Percentiles rank a stretch among this genome's conserved stretches.
These are phyloP conservation scores for Lasaia peninsularis DNA, from an alignment of 1,140 invertebrate genomes.

Conservation along the genomic window DNA sequence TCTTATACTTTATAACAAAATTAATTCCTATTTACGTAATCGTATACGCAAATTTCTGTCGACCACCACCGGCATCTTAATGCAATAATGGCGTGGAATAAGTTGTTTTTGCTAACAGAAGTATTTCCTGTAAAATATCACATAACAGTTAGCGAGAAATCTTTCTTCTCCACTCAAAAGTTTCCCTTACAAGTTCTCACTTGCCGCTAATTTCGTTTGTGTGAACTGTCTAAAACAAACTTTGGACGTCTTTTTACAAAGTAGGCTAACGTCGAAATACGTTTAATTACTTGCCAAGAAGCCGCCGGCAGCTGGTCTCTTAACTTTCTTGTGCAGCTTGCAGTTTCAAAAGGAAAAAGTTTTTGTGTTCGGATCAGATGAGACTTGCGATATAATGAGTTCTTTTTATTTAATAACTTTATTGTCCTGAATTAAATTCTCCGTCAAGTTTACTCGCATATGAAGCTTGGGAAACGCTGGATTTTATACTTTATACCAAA, in stretches of 20 bases:
- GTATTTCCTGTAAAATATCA: background rate
- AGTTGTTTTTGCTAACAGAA: background rate
- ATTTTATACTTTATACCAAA: too few species aligned
- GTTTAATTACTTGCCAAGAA: conserved; percentile 61
- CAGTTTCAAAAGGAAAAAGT: conserved; percentile 43
- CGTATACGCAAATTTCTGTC: too few species aligned
- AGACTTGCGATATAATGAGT: conserved; percentile 24
- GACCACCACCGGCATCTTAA: too few species aligned
- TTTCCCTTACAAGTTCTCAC: conserved; percentile 22
- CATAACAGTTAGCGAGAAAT: conserved; percentile 14
- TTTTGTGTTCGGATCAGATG: conserved; percentile 36
- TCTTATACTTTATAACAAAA: too few species aligned
- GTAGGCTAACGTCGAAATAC: conserved; percentile 43
- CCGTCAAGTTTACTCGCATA: background rate
- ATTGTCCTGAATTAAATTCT: conserved; percentile 4
- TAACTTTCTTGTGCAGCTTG: conserved; percentile 47
- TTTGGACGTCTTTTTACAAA: conserved; percentile 34
- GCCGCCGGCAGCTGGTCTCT: conserved; percentile 43
- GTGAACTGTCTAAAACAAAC: conserved; percentile 30
- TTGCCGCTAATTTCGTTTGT: conserved; percentile 31
- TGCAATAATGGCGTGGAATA: background rate
- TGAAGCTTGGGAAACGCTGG: background rate
- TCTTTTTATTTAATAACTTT: conserved; percentile 18
- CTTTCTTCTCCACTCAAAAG: conserved; percentile 12
- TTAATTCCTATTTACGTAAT: too few species aligned